A percentile compares a stretch with the other conserved stretches of the same genome.
phyloP scores from a whole-genome alignment of 2,888 invertebrate genomes.

The Myopa testacea region DNA sequence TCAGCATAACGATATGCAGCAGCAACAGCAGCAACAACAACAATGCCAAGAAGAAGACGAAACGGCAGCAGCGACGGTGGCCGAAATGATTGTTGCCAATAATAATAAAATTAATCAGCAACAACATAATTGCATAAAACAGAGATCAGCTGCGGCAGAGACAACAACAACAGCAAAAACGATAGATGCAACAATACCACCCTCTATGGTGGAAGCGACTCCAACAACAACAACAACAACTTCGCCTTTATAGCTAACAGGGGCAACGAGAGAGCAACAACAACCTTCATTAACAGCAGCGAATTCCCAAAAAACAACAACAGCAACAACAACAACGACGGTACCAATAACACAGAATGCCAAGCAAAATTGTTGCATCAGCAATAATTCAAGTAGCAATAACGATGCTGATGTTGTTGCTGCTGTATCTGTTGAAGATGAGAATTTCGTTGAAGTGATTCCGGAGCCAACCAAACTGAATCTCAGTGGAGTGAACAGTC shows the following conservation, averaged over 20 bases:
- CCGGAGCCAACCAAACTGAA: slow-evolving; percentile 12
- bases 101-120: slow-evolving; percentile 67
- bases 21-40: slow-evolving; percentile 46
- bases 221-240: slow-evolving; percentile 21
- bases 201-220: slow-evolving; percentile 23
- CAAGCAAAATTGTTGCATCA: slow-evolving; percentile 21
- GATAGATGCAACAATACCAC: slow-evolving; percentile 42
- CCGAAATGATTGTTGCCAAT: slow-evolving; percentile 59
- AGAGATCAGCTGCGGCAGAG: slow-evolving; percentile 46
- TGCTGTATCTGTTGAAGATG: slow-evolving; percentile 50
- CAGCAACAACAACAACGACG: slow-evolving; percentile 3
- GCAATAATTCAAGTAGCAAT: slow-evolving; percentile 17
- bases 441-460: slow-evolving; percentile 1
- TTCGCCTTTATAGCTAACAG: slow-evolving; percentile 13
- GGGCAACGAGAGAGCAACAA: slow-evolving; percentile 49
- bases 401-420: slow-evolving; percentile 11
- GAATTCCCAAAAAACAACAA: neutral
- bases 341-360: slow-evolving; percentile 17
- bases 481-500: slow-evolving; percentile 26
- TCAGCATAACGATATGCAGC: slow-evolving; percentile 47
- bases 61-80: slow-evolving; percentile 31
- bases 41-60: slow-evolving; percentile 17
- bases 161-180: slow-evolving; percentile 37
- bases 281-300: slow-evolving; percentile 41
- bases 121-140: slow-evolving; percentile 53